phyloP scores from a whole-genome alignment of 1,140 invertebrate species.

The Bradynema listronoti region DNA sequence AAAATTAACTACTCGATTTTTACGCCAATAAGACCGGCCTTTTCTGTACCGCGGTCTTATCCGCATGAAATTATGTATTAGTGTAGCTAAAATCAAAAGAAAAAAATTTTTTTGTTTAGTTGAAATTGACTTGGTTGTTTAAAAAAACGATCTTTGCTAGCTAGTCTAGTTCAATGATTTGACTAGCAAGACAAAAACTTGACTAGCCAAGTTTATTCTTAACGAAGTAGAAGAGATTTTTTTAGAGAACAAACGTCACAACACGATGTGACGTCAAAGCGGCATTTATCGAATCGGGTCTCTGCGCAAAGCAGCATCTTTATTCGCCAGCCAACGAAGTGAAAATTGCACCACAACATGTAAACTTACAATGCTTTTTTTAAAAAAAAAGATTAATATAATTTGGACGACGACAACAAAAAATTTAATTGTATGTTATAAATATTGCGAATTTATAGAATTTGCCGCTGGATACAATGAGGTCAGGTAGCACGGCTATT shows the following conservation, averaged over 20 bases:
- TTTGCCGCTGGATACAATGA: conserved; percentile 39
- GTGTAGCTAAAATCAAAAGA: no score
- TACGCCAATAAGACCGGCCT: no score
- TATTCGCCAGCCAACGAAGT: conserved; percentile 47
- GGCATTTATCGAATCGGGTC: conserved; percentile 19
- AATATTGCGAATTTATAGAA: conserved; percentile 36
- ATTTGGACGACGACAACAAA: neutral
- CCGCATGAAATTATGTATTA: no score
- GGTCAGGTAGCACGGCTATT: conserved; percentile 43
- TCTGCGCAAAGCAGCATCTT: conserved; percentile 35
- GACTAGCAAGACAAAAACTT: no score
- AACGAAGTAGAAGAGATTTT: no score
- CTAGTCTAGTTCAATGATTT: no score
- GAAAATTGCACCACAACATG: conserved; percentile 42
- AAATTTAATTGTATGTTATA: neutral
- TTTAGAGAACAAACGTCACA: conserved; percentile 33
- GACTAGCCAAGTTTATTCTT: no score
- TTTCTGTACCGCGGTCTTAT: no score
- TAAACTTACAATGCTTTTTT: conserved; percentile 23
- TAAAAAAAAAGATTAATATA: neutral
- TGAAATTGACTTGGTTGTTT: no score
- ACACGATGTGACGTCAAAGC: conserved; percentile 42
- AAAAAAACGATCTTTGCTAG: no score
- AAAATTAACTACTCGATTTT: no score
- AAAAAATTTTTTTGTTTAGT: no score